A percentile compares a stretch with the other conserved stretches of the same genome.
Evolutionary conservation across 2,888 invertebrate genomes (phyloP).

Genomic region (Cremastinae sp.): DNA sequence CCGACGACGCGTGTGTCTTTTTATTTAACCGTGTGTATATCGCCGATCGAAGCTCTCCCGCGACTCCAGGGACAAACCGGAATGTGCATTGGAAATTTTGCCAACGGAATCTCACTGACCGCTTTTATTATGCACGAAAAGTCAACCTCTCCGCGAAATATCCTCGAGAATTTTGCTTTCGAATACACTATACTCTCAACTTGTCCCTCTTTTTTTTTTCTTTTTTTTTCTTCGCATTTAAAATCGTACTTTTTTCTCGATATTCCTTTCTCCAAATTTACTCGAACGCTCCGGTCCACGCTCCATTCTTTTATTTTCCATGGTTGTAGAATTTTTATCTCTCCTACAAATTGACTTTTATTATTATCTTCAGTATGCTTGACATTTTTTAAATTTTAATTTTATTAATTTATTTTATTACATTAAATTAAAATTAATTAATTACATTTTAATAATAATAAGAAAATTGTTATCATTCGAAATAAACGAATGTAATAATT

Average conservation of each 20-base stretch:
- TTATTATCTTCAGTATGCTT: no score
- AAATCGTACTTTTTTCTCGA: not conserved
- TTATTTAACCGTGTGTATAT: slow-evolving; percentile 39
- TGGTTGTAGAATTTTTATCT: no score
- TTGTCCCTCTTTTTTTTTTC: slow-evolving; percentile 8
- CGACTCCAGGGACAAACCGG: slow-evolving; percentile 57
- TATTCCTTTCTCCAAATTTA: not conserved
- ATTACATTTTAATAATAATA: no score
- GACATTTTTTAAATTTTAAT: no score
- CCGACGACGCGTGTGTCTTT: slow-evolving; percentile 40
- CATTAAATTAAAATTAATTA: no score
- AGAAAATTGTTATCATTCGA: no score
- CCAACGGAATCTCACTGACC: slow-evolving; percentile 38
- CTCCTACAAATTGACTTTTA: no score
- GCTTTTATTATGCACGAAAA: slow-evolving; percentile 33
- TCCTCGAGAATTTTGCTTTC: slow-evolving; percentile 11
- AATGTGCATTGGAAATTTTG: slow-evolving; percentile 62
- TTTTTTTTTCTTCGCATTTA: not conserved
- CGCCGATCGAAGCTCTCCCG: slow-evolving; percentile 53
- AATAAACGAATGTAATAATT: no score
- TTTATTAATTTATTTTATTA: no score
- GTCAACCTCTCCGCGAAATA: slow-evolving; percentile 6
- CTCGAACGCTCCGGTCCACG: not conserved
- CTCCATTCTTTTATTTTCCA: not conserved
- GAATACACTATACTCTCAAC: slow-evolving; percentile 1